phyloP scores from a whole-genome alignment of 1,140 invertebrate genomes.

The Drosophila pachea region DNA sequence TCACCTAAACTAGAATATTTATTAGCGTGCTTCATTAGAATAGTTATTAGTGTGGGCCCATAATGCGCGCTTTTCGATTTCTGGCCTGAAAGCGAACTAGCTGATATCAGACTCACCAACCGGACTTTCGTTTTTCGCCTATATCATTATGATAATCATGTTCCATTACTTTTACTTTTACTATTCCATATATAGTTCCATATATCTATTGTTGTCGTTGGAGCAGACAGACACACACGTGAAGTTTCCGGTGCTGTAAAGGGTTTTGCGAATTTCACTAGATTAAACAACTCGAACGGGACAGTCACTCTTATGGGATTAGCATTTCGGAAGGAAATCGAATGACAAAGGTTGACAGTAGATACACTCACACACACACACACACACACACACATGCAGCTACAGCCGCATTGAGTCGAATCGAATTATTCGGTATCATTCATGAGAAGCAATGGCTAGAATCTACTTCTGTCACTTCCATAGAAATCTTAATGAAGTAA shows the following conservation, averaged over 20 bases:
- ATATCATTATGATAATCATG: constrained; percentile 40
- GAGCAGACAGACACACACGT: constrained; percentile 27
- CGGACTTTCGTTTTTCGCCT: constrained; percentile 10
- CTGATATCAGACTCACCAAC: not conserved
- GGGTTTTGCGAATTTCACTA: constrained; percentile 67
- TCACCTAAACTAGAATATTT: too few species aligned
- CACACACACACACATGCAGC: constrained; percentile 25
- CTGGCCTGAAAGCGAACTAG: too few species aligned
- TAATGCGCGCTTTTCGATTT: too few species aligned
- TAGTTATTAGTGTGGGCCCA: too few species aligned
- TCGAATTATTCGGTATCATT: constrained; percentile 31
- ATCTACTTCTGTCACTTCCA: constrained; percentile 58
- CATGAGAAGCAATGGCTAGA: constrained; percentile 39
- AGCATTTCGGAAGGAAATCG: constrained; percentile 74
- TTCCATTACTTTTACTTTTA: not conserved
- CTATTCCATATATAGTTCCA: too few species aligned
- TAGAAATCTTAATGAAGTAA: constrained; percentile 64
- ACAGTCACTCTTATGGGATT: constrained; percentile 63
- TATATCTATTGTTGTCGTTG: constrained; percentile 73
- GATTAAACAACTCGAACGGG: constrained; percentile 58
- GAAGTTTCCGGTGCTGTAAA: constrained; percentile 56
- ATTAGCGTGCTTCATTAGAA: too few species aligned
- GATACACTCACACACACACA: constrained; percentile 38
- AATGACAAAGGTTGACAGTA: constrained; percentile 76
- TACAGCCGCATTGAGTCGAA: constrained; percentile 6